These are phyloP conservation scores for Musca vetustissima DNA, from an alignment of 1,140 invertebrate species.

Conservation along the genomic window DNA sequence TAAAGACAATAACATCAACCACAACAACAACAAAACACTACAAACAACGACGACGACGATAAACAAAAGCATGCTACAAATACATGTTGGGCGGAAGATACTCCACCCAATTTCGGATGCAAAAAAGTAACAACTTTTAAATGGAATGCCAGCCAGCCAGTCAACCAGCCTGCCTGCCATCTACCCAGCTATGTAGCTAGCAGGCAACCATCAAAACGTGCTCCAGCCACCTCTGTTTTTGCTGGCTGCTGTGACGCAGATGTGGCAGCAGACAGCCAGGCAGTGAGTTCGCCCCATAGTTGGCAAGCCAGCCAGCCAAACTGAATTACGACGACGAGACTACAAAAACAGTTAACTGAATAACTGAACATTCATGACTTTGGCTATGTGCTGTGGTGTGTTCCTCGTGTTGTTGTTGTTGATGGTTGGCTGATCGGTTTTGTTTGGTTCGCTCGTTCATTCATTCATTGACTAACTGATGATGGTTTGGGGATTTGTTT, in stretches of 20 bases:
- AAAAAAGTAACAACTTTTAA: conserved; percentile 28
- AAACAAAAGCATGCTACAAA: conserved; percentile 20
- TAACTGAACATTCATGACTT: too few species aligned
- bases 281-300: too few species aligned
- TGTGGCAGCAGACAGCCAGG: background rate
- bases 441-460: too few species aligned
- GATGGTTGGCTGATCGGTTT: too few species aligned
- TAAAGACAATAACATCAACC: background rate
- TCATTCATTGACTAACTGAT: too few species aligned
- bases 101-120: conserved; percentile 55
- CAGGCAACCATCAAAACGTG: conserved; percentile 10
- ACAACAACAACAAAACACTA: background rate
- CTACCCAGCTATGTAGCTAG: conserved; percentile 29
- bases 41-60: background rate
- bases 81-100: conserved; percentile 52
- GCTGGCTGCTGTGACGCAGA: background rate
- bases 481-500: too few species aligned
- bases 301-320: too few species aligned
- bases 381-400: too few species aligned
- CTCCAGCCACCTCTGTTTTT: background rate
- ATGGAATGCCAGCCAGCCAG: conserved; percentile 26
- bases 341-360: too few species aligned
- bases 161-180: conserved; percentile 8
- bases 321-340: too few species aligned
- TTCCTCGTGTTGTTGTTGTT: too few species aligned